Conservation (phyloP, 2,797 vertebrate genomes). For the Hoplostethus atlanticus region DNA sequence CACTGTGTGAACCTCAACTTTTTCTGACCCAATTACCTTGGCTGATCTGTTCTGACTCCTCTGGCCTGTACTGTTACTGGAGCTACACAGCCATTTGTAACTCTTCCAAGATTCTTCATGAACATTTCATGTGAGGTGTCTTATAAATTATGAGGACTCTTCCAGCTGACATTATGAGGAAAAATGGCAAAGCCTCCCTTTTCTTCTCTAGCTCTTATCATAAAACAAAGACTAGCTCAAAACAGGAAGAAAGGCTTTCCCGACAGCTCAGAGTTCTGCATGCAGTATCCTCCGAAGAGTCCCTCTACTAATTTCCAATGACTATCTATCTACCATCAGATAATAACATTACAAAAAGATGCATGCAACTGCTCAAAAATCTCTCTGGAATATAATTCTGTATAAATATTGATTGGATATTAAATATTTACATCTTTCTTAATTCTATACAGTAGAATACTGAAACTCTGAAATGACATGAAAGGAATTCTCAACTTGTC, state of each 20-base stretch:
- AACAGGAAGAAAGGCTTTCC: conserved; percentile 54
- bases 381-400: conserved; percentile 56
- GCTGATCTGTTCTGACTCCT: conserved; percentile 60
- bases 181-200: conserved; percentile 68
- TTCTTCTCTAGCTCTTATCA: conserved; percentile 64
- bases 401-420: conserved; percentile 79
- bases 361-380: conserved; percentile 53
- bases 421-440: conserved; percentile 63
- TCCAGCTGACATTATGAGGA: conserved; percentile 75
- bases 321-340: conserved; percentile 47
- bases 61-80: conserved; percentile 60
- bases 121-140: conserved; percentile 83
- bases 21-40: conserved; percentile 81
- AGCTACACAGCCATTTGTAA: conserved; percentile 68
- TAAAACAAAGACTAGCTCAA: conserved; percentile 71
- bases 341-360: conserved; percentile 66
- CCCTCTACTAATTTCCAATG: conserved; percentile 57
- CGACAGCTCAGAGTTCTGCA: conserved; percentile 61
- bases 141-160: conserved; percentile 83
- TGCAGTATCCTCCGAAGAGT: conserved; percentile 49
- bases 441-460: conserved; percentile 61
- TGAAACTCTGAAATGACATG: conserved; percentile 44
- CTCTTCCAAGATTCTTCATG: conserved; percentile 83
- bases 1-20: conserved; percentile 66
- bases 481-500: conserved; percentile 57